phyloP scores from a whole-genome alignment of 2,888 invertebrate genomes.

The Cyaniris semiargus region DNA sequence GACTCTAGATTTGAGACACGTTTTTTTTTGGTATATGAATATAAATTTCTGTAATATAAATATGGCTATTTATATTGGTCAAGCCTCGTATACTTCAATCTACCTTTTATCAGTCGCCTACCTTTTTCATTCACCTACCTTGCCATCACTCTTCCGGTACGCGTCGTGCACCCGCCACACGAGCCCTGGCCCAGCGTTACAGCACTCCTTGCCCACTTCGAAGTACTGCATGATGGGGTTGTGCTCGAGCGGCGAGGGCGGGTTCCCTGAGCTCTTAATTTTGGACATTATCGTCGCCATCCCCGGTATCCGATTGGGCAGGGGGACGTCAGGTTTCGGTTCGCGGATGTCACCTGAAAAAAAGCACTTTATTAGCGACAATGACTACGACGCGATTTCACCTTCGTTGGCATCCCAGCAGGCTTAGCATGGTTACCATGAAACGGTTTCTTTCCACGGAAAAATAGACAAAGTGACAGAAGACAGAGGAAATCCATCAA shows the following conservation, averaged over 20 bases:
- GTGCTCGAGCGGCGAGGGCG: constrained; percentile 72
- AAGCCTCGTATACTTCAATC: too few species aligned
- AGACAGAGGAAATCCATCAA: too few species aligned
- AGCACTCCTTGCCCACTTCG: constrained; percentile 90
- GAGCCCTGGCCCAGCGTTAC: constrained; percentile 92
- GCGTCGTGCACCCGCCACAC: constrained; percentile 96
- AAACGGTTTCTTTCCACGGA: too few species aligned
- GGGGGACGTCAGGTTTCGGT: constrained; percentile 42
- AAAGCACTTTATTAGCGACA: neutral
- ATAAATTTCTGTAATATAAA: too few species aligned
- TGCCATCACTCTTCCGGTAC: constrained; percentile 91
- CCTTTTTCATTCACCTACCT: constrained; percentile 81
- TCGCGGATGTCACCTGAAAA: constrained; percentile 38
- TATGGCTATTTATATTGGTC: too few species aligned
- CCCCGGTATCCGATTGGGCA: constrained; percentile 45
- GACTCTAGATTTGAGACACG: too few species aligned
- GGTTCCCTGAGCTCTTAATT: constrained; percentile 48
- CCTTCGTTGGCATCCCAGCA: neutral
- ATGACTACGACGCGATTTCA: neutral
- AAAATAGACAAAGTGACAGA: too few species aligned
- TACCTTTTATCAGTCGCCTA: too few species aligned
- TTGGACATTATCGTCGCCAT: constrained; percentile 60
- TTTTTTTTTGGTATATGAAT: too few species aligned
- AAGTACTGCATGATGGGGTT: constrained; percentile 94
- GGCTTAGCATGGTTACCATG: too few species aligned